These are phyloP conservation scores for Unio delphinus DNA, from an alignment of 2,888 invertebrate species.

Conservation along the genomic window DNA sequence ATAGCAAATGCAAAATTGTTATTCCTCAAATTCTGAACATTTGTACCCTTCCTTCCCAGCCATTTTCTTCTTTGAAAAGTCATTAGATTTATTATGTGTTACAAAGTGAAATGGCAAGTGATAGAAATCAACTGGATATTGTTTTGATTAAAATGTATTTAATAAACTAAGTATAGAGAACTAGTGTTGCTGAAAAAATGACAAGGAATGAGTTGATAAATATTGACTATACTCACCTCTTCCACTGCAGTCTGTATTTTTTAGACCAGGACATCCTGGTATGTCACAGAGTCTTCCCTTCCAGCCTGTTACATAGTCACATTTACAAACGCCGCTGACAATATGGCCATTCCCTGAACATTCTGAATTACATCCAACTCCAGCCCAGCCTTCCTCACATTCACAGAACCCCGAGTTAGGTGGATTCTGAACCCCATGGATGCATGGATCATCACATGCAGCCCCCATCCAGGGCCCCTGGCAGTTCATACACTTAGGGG, in stretches of 20 bases:
- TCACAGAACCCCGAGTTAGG: slow-evolving; percentile 21
- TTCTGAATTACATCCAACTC: slow-evolving; percentile 56
- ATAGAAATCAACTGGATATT: too few relatives aligned
- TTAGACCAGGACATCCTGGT: slow-evolving; percentile 58
- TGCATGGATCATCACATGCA: slow-evolving; percentile 54
- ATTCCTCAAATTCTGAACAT: too few relatives aligned
- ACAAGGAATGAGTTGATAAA: too few relatives aligned
- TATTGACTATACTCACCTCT: slow-evolving; percentile 38
- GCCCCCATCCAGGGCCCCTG: slow-evolving; percentile 50
- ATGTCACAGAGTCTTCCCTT: slow-evolving; percentile 55
- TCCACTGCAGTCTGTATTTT: slow-evolving; percentile 52
- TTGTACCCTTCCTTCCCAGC: too few relatives aligned
- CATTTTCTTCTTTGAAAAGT: too few relatives aligned
- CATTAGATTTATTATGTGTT: too few relatives aligned
- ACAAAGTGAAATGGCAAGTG: too few relatives aligned
- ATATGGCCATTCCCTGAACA: slow-evolving; percentile 55
- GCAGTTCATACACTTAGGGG: slow-evolving; percentile 50
- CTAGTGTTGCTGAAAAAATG: too few relatives aligned
- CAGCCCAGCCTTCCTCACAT: slow-evolving; percentile 57
- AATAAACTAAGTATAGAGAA: too few relatives aligned
- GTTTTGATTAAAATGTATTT: too few relatives aligned
- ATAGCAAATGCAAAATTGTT: too few relatives aligned
- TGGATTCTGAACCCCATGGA: slow-evolving; percentile 35
- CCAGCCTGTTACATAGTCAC: slow-evolving; percentile 54
- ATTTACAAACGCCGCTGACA: slow-evolving; percentile 38